These are phyloP conservation scores for Epinotia brunnichana DNA, from an alignment of 2,888 invertebrate genomes.

Conservation along the genomic window DNA sequence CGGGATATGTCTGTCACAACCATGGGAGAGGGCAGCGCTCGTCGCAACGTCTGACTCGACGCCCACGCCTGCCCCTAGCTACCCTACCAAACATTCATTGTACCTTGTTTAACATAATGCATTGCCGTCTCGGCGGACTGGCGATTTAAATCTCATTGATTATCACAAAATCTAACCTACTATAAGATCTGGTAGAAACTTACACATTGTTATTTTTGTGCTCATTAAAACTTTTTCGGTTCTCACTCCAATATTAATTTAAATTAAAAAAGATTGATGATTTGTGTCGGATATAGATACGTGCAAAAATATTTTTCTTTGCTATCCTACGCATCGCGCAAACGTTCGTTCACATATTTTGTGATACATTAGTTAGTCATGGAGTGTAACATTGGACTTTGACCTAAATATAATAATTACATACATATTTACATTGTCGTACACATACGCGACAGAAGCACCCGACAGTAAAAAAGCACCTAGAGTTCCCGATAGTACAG, in stretches of 20 bases:
- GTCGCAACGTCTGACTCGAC: constrained; percentile 54
- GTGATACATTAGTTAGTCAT: constrained; percentile 73
- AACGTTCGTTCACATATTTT: constrained; percentile 54
- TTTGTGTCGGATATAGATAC: constrained; percentile 37
- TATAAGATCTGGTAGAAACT: constrained; percentile 79
- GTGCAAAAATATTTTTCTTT: constrained; percentile 43
- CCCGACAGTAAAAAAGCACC: constrained; percentile 83
- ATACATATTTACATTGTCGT: constrained; percentile 80
- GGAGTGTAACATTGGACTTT: constrained; percentile 70
- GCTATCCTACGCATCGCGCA: constrained; percentile 39
- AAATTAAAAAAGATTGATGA: constrained; percentile 38
- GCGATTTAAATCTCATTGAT: constrained; percentile 79
- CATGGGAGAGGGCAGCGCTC: constrained; percentile 67
- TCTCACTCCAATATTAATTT: constrained; percentile 46
- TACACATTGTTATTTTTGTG: constrained; percentile 79
- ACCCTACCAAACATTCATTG: constrained; percentile 76
- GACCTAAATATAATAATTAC: constrained; percentile 64
- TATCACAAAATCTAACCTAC: constrained; percentile 82
- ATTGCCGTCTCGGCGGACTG: constrained; percentile 65
- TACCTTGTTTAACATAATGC: constrained; percentile 74
- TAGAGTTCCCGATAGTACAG: constrained; percentile 80
- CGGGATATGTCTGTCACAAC: constrained; percentile 82
- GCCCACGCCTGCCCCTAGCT: constrained; percentile 68
- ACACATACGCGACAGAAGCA: constrained; percentile 81
- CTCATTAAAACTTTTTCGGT: constrained; percentile 61